phyloP scores from a whole-genome alignment of 1,140 invertebrate species.

The Lasioglossum baleicum region DNA sequence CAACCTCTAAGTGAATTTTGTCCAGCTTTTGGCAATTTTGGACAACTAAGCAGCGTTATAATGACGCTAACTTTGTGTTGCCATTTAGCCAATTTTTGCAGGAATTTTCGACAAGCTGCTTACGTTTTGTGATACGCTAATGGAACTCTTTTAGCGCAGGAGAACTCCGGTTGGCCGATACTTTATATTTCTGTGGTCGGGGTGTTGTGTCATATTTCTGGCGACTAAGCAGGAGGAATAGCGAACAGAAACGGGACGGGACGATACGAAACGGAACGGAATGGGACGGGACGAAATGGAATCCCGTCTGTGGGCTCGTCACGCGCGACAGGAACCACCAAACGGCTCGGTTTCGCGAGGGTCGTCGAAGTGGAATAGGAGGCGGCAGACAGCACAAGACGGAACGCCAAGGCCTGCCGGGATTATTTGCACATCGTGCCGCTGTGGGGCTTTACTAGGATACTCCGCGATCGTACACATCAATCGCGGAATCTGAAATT shows the following conservation, averaged over 20 bases:
- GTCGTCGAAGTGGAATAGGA: slow-evolving; percentile 34
- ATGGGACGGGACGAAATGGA: slow-evolving; percentile 46
- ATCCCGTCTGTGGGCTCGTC: slow-evolving; percentile 54
- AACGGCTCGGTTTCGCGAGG: slow-evolving; percentile 53
- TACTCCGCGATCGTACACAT: slow-evolving; percentile 32
- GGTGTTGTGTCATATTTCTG: slow-evolving; percentile 41
- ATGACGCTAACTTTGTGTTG: not conserved
- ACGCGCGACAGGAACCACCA: slow-evolving; percentile 57
- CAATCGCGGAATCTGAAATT: slow-evolving; percentile 40
- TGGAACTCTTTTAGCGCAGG: slow-evolving; percentile 40
- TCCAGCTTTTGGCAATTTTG: no score
- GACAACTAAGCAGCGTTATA: no score
- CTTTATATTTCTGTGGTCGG: slow-evolving; percentile 41
- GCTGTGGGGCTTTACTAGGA: slow-evolving; percentile 24
- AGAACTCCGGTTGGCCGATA: slow-evolving; percentile 31
- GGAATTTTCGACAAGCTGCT: not conserved
- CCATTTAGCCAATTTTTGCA: not conserved
- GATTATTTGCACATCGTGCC: slow-evolving; percentile 58
- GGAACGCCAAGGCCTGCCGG: slow-evolving; percentile 36
- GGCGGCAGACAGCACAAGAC: slow-evolving; percentile 27
- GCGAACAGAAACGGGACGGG: slow-evolving; percentile 35
- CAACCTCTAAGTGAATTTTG: no score
- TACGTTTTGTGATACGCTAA: not conserved
- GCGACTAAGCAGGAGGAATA: slow-evolving; percentile 33
- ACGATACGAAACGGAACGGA: slow-evolving; percentile 44